Conservation (phyloP, 2,113 vertebrate species). For the Choloepus hoffmanni region DNA sequence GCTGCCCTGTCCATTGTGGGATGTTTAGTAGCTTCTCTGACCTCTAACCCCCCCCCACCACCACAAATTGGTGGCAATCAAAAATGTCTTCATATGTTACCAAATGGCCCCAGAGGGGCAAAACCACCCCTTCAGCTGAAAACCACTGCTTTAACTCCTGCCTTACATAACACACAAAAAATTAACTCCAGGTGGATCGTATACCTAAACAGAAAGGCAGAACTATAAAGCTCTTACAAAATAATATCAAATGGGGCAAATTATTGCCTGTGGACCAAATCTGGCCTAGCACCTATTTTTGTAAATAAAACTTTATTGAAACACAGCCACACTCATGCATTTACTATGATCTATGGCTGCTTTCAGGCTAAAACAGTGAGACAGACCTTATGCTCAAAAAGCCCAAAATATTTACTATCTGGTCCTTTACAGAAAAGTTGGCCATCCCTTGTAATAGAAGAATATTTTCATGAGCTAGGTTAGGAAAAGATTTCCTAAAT, state of each 20-base stretch:
- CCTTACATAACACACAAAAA: background rate
- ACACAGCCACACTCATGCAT: too few species aligned
- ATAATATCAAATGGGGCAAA: background rate
- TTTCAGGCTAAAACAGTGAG: background rate
- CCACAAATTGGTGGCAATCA: background rate
- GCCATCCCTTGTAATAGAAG: background rate
- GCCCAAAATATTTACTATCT: background rate
- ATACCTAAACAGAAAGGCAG: background rate
- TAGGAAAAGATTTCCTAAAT: background rate
- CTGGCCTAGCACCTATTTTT: background rate
- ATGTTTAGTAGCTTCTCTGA: background rate
- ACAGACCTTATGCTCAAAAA: background rate
- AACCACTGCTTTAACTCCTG: background rate
- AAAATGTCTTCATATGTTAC: background rate
- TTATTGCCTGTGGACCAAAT: background rate
- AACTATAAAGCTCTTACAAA: background rate
- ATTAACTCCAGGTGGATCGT: background rate
- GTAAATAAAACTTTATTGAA: background rate
- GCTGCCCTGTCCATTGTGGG: background rate
- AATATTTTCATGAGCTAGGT: background rate
- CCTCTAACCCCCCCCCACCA: too few species aligned
- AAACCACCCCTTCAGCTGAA: background rate
- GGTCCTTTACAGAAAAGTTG: background rate
- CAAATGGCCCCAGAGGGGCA: background rate
- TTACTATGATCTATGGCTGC: background rate